Percentiles rank a stretch among this genome's conserved stretches.
These are phyloP conservation scores for Bathynomus jamesi DNA, from an alignment of 1,140 invertebrate genomes.

Conservation along the genomic window DNA sequence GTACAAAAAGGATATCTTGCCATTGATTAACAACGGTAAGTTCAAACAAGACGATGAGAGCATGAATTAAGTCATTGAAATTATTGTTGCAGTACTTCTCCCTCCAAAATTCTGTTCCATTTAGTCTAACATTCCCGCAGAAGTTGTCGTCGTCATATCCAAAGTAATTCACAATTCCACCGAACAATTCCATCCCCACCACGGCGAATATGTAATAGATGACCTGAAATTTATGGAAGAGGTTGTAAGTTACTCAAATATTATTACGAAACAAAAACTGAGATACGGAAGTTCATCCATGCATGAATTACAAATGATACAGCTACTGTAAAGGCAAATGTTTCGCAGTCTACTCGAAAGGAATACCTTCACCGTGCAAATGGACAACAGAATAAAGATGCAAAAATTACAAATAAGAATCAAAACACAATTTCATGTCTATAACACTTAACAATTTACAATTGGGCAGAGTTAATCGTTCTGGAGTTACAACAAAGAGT, in stretches of 20 bases:
- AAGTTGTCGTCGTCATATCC: slow-evolving; percentile 40
- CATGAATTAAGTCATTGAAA: slow-evolving; percentile 48
- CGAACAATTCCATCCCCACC: slow-evolving; percentile 50
- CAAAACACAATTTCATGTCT: too few species aligned
- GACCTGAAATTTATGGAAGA: slow-evolving; percentile 40
- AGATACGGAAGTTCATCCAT: neutral
- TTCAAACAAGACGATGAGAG: slow-evolving; percentile 49
- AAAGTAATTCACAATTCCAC: slow-evolving; percentile 43
- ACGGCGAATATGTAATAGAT: slow-evolving; percentile 52
- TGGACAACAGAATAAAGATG: too few species aligned
- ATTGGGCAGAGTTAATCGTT: too few species aligned
- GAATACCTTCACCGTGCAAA: too few species aligned
- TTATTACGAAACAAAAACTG: neutral
- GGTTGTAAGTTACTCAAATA: neutral
- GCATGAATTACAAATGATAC: neutral
- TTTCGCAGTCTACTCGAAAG: too few species aligned
- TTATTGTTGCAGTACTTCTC: slow-evolving; percentile 50
- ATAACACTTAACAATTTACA: too few species aligned
- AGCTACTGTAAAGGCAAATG: neutral
- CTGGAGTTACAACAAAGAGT: too few species aligned
- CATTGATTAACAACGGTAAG: slow-evolving; percentile 53
- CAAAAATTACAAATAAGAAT: too few species aligned
- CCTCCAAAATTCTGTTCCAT: slow-evolving; percentile 44
- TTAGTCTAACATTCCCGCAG: slow-evolving; percentile 46
- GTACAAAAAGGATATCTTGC: slow-evolving; percentile 51